Evolutionary conservation across 2,113 vertebrate species (phyloP).

Genomic region (Plecotus auritus): DNA sequence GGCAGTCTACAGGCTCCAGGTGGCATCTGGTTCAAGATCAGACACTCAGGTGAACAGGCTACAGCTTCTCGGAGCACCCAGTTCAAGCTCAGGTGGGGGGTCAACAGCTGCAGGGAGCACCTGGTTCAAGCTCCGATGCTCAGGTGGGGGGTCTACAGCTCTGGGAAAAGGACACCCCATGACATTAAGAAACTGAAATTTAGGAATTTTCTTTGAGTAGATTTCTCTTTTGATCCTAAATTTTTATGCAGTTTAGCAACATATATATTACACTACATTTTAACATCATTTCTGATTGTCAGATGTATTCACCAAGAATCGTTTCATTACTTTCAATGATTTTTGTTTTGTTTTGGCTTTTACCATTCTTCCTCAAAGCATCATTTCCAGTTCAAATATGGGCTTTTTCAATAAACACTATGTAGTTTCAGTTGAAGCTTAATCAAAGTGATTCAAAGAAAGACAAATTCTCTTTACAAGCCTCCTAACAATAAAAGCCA

Average conservation of each 20-base stretch:
- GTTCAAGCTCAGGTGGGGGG: neutral
- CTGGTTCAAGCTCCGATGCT: neutral
- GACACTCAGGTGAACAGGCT: neutral
- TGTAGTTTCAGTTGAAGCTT: neutral
- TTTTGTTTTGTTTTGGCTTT: neutral
- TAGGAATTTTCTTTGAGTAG: neutral
- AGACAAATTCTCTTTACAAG: neutral
- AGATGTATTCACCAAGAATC: neutral
- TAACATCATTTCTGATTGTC: neutral
- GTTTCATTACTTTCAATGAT: neutral
- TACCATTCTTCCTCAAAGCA: neutral
- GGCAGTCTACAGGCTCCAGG: neutral
- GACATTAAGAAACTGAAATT: neutral
- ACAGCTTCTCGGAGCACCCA: neutral
- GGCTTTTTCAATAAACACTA: neutral
- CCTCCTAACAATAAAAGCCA: neutral
- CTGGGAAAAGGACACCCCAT: neutral
- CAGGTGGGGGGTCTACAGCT: neutral
- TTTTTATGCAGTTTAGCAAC: neutral
- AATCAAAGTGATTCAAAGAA: neutral
- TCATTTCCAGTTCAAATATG: conserved; percentile 14
- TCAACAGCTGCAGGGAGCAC: neutral
- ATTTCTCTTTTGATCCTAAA: neutral
- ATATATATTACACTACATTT: neutral
- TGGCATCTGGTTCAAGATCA: neutral